Conservation (phyloP, 2,888 invertebrate genomes). For the Melikaiella ostensackeni region DNA sequence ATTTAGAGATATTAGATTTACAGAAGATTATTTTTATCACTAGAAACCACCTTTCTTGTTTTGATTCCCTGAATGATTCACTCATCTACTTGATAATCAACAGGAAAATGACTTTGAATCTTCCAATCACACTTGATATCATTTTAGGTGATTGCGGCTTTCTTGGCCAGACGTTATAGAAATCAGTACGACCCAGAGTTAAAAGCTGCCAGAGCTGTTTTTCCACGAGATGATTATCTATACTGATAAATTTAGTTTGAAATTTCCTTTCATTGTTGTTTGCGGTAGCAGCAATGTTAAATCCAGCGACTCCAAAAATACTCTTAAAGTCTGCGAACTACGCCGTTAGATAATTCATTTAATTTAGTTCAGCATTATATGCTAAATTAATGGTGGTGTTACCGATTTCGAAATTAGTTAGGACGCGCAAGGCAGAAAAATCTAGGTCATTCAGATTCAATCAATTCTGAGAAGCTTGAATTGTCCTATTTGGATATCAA, state of each 20-base stretch:
- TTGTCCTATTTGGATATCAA: constrained; percentile 5
- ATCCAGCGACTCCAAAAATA: constrained; percentile 1
- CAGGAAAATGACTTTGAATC: background rate
- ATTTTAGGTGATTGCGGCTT: constrained; percentile 89
- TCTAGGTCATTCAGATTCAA: background rate
- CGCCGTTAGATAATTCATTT: background rate
- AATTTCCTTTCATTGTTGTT: background rate
- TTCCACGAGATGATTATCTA: constrained; percentile 81
- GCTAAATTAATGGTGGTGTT: background rate
- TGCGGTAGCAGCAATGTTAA: background rate
- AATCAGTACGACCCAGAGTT: constrained; percentile 88
- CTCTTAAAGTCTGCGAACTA: background rate
- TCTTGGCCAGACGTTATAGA: constrained; percentile 88
- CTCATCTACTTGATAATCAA: constrained; percentile 2
- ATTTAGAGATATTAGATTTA: no score
- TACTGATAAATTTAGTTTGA: constrained; percentile 71
- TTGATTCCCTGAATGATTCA: constrained; percentile 27
- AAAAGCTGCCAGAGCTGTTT: constrained; percentile 86
- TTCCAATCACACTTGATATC: constrained; percentile 30
- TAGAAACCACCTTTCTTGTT: background rate
- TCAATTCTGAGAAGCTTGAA: background rate
- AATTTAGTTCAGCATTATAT: background rate
- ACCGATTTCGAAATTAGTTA: background rate
- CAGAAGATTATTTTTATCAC: constrained; percentile 40
- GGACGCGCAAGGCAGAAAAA: background rate